Evolutionary conservation across 2,113 vertebrate genomes (phyloP).

Genomic region (Noctilio leporinus): DNA sequence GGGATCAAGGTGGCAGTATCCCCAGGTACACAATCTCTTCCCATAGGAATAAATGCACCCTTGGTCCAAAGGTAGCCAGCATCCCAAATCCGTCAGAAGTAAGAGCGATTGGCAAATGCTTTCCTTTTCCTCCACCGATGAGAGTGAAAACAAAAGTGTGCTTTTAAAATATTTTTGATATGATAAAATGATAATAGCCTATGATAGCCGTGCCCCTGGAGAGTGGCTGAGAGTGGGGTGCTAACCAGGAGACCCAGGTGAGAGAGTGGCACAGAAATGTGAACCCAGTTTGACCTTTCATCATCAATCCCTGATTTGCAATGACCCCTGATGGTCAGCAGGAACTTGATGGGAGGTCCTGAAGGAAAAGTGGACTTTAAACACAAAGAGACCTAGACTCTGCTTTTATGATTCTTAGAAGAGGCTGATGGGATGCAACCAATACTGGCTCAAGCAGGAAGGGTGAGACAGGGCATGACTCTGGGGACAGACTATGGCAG

Average conservation of each 20-base stretch:
- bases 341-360: constrained; percentile 40
- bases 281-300: background rate
- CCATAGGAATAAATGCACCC: background rate
- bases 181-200: background rate
- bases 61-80: background rate
- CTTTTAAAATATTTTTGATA: background rate
- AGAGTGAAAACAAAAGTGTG: background rate
- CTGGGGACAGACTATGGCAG: background rate
- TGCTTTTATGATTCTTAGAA: background rate
- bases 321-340: background rate
- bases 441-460: background rate
- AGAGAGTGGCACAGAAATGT: background rate
- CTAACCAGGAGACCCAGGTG: background rate
- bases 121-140: background rate
- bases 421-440: background rate
- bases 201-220: background rate
- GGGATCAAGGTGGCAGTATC: background rate
- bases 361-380: background rate
- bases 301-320: background rate
- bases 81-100: background rate
- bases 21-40: background rate
- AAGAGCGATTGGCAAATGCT: background rate
- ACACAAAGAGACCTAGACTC: constrained; percentile 18
- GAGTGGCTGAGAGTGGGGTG: background rate
- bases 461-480: background rate